Evolutionary conservation across 2,797 vertebrate species (phyloP).

Genomic region (Catostomus latipinnis): DNA sequence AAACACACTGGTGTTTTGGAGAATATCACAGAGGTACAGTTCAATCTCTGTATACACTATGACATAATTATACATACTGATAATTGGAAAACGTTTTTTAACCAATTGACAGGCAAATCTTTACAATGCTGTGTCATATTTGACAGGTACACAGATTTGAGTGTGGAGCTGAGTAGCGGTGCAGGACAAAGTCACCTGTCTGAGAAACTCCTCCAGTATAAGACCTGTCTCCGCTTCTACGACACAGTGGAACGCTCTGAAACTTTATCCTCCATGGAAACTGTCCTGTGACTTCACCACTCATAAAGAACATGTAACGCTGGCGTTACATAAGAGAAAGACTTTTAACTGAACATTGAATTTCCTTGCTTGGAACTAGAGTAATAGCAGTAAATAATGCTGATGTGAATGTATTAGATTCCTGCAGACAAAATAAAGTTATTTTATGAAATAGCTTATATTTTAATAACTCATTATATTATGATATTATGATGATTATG

Average conservation of each 20-base stretch:
- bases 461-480: neutral
- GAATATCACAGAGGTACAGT: constrained; percentile 84
- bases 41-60: neutral
- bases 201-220: constrained; percentile 84
- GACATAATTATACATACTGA: neutral
- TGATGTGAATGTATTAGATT: neutral
- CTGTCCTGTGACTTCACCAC: constrained; percentile 69
- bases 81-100: neutral
- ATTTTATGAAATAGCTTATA: constrained; percentile 21
- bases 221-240: constrained; percentile 83
- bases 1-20: constrained; percentile 87
- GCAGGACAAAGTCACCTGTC: constrained; percentile 74
- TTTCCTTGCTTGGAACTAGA: neutral
- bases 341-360: neutral
- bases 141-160: constrained; percentile 83
- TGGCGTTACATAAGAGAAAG: constrained; percentile 66
- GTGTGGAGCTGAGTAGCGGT: constrained; percentile 72
- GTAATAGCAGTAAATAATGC: constrained; percentile 28
- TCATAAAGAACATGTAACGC: constrained; percentile 63
- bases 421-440: constrained; percentile 17
- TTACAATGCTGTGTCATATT: neutral
- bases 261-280: constrained; percentile 76
- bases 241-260: constrained; percentile 78
- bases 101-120: neutral
- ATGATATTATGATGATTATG: neutral